Evolutionary conservation across 1,140 invertebrate species (phyloP).

Genomic region (Penaeus vannamei): DNA sequence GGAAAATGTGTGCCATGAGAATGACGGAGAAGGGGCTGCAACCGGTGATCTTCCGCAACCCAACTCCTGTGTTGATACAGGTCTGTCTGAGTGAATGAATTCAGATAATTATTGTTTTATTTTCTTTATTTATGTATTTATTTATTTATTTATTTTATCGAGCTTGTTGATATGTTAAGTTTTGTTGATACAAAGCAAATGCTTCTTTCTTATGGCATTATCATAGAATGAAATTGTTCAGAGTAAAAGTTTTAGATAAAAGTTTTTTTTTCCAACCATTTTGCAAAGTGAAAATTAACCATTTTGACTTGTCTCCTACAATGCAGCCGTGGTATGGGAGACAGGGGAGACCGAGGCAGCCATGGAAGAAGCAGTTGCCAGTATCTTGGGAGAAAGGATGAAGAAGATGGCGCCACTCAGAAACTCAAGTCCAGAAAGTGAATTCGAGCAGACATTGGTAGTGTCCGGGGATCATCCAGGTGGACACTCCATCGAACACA

Average conservation of each 20-base stretch:
- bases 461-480: background rate
- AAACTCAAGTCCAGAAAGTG: background rate
- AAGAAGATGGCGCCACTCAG: conserved; percentile 37
- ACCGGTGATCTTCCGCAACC: background rate
- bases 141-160: no score
- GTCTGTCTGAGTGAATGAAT: background rate
- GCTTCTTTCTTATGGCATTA: no score
- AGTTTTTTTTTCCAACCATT: background rate
- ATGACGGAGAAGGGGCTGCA: conserved; percentile 10
- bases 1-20: background rate
- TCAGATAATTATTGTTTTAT: background rate
- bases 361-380: conserved; percentile 60
- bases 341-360: conserved; percentile 52
- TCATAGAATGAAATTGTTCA: no score
- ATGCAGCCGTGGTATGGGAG: conserved; percentile 38
- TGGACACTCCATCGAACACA: conserved; percentile 35
- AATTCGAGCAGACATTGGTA: conserved; percentile 35
- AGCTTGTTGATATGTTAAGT: no score
- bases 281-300: background rate
- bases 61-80: conserved; percentile 15
- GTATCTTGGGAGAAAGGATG: conserved; percentile 57
- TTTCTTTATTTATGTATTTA: background rate
- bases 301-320: background rate
- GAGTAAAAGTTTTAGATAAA: no score
- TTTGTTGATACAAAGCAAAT: no score